Base-by-base conservation (phyloP, 1,140 invertebrate genomes). In the Halictus rubicundus region DNA sequence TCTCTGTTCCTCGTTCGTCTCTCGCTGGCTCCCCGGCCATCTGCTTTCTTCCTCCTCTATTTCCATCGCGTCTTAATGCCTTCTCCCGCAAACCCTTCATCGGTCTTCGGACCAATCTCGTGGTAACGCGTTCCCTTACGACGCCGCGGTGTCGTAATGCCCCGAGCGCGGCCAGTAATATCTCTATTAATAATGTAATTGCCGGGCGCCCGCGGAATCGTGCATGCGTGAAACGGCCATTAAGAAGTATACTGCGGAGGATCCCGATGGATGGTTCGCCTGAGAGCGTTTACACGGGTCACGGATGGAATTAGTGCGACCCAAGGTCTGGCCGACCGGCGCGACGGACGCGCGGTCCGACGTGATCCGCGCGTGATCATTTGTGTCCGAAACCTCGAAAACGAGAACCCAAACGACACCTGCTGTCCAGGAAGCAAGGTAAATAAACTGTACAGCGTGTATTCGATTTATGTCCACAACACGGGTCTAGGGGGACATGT, bases 141-240 rank as follows among this genome's bases (percentile, higher is more conserved):
- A 89, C 85, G 89, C 88, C 82, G 78, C 78, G 79, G 73, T 79
- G 78, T 78, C 74, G 71, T 80, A 77, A 73, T 77, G 75, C 46
- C 80, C 42, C 54, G 82, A 81, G 74, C 84, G 81, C 73, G 74
- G 68, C 49, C 69, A 52, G 71, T 89, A 90, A 90, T 90, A 89
- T 89, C 89, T 89, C 89, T 89, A 90, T 90, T 90, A 90, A 89
- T 90, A 89, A 90, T 89, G 87, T 89, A 88, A 90, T 88, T 89
- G 89, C 87, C 80, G 81, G 80, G 82, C 85, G 73, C 80, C 83
- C 77, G 68, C 57, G 80, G 86, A 82, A 88, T 89, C 87, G 84
- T 87, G 88, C 84, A 86, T 80, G 81, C 85, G 77, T 77, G 72
- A 83, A 73, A 59, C 78, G 86, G 82, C 84, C 87, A 90, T 90